A percentile compares a stretch with the other conserved stretches of the same genome.
Evolutionary conservation across 1,140 invertebrate species (phyloP).

Genomic region (Halesus radiatus): DNA sequence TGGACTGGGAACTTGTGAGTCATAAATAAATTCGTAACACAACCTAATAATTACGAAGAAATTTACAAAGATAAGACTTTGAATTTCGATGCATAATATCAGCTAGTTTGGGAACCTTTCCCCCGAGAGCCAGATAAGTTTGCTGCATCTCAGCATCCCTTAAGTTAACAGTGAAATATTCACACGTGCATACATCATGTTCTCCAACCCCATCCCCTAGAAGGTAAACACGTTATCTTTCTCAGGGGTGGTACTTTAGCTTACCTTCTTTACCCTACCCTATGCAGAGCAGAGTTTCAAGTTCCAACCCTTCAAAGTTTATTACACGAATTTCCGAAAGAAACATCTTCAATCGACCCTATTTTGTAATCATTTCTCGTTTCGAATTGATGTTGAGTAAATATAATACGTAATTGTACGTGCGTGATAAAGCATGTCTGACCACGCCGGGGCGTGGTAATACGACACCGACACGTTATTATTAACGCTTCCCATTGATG

Average conservation of each 20-base stretch:
- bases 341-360: neutral
- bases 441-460: too few relatives aligned
- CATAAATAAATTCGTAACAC: too few relatives aligned
- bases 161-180: constrained; percentile 33
- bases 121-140: neutral
- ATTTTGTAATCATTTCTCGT: neutral
- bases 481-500: too few relatives aligned
- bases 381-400: neutral
- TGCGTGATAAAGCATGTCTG: too few relatives aligned
- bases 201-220: neutral
- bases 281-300: too few relatives aligned
- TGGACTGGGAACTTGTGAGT: too few relatives aligned
- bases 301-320: neutral
- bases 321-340: neutral
- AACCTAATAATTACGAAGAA: too few relatives aligned
- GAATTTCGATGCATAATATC: neutral
- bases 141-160: constrained; percentile 19
- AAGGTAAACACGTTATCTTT: constrained; percentile 17
- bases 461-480: too few relatives aligned
- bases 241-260: neutral
- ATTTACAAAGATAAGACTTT: too few relatives aligned
- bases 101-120: neutral
- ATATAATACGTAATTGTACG: too few relatives aligned
- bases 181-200: constrained; percentile 27
- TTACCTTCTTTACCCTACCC: too few relatives aligned